Conservation (phyloP, 2,797 vertebrate species). For the Lemur catta region DNA sequence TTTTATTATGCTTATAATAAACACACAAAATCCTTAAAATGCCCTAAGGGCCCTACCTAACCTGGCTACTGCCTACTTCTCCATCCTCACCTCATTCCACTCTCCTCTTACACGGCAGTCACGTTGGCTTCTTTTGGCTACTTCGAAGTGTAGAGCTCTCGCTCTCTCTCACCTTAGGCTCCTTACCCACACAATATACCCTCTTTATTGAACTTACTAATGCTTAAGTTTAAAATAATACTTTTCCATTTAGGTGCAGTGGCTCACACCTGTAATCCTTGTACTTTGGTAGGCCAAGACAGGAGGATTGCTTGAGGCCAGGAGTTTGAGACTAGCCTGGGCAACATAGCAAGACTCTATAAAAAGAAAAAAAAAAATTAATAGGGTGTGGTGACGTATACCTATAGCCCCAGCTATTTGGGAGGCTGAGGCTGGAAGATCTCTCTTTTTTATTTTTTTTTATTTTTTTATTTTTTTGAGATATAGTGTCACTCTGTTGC, state of each 20-base stretch:
- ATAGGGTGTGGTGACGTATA: not conserved
- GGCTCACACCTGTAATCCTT: not conserved
- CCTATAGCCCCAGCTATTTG: not conserved
- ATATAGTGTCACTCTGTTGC: no score
- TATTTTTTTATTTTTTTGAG: no score
- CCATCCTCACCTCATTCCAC: not conserved
- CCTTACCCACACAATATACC: not conserved
- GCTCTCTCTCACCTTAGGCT: not conserved
- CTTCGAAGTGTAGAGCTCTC: not conserved
- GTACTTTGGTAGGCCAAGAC: not conserved
- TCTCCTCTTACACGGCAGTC: accelerated
- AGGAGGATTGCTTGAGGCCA: not conserved
- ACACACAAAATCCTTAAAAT: not conserved
- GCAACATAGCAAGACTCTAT: not conserved
- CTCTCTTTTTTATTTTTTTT: not conserved
- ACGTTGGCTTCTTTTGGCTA: not conserved
- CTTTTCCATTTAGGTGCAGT: not conserved
- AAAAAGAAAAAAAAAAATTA: not conserved
- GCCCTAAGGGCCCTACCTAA: not conserved
- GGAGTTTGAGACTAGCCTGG: not conserved
- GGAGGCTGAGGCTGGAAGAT: not conserved
- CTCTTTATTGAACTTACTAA: not conserved
- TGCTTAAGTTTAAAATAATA: not conserved
- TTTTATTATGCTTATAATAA: not conserved
- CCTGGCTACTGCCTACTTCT: not conserved